phyloP scores from a whole-genome alignment of 2,113 vertebrate genomes.

The Gadus macrocephalus region DNA sequence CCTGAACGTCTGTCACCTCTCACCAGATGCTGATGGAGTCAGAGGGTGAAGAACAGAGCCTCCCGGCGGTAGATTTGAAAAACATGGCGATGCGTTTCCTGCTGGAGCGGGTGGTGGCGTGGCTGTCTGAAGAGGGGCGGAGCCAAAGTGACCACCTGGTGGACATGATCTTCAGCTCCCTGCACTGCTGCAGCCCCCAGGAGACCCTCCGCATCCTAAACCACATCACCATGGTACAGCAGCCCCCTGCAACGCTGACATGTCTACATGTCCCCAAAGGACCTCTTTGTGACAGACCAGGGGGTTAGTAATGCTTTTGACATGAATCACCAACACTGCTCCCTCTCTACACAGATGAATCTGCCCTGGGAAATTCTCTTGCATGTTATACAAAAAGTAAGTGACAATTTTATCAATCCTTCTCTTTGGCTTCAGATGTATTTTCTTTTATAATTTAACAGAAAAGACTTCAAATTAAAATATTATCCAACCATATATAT shows the following conservation, averaged over 20 bases:
- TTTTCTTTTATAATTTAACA: too few relatives aligned
- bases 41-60: constrained; percentile 40
- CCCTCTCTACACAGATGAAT: constrained; percentile 73
- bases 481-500: too few relatives aligned
- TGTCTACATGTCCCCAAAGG: too few relatives aligned
- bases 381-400: constrained; percentile 90
- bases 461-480: too few relatives aligned
- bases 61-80: constrained; percentile 18
- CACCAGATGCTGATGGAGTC: constrained; percentile 71
- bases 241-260: not conserved
- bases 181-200: constrained; percentile 77
- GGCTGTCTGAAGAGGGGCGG: constrained; percentile 79
- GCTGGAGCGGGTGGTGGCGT: constrained; percentile 76
- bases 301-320: not conserved
- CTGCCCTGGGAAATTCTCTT: constrained; percentile 82
- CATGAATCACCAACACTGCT: constrained; percentile 4
- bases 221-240: constrained; percentile 78
- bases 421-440: too few relatives aligned
- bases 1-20: not conserved
- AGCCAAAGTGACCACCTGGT: constrained; percentile 79
- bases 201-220: constrained; percentile 84
- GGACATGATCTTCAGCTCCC: constrained; percentile 89
- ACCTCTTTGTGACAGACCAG: not conserved
- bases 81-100: constrained; percentile 84
- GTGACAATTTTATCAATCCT: not conserved